These are phyloP conservation scores for Nomada lathburiana DNA, from an alignment of 2,888 invertebrate genomes.

Conservation along the genomic window DNA sequence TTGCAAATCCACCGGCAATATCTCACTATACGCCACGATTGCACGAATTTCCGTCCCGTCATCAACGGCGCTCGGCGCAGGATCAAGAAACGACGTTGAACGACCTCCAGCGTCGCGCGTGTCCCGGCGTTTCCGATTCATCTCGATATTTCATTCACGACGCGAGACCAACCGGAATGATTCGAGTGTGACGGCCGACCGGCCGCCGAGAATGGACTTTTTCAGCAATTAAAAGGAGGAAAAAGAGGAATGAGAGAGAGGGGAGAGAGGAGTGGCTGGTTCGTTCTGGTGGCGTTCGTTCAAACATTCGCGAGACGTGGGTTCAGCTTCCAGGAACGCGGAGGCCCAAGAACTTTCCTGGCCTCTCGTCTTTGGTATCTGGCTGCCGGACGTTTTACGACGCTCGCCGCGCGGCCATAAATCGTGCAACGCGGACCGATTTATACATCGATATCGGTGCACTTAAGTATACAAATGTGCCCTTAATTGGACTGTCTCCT, in stretches of 20 bases:
- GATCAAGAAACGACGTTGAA: not conserved
- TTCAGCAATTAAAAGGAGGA: conserved; percentile 42
- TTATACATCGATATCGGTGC: conserved; percentile 78
- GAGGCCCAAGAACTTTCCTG: conserved; percentile 52
- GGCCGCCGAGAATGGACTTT: conserved; percentile 43
- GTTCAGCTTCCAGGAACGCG: conserved; percentile 58
- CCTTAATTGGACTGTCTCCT: conserved; percentile 80
- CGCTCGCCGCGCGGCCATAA: conserved; percentile 76
- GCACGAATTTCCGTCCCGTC: no score
- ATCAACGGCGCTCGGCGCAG: no score
- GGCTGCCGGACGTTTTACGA: conserved; percentile 75
- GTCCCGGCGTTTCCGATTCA: conserved; percentile 35
- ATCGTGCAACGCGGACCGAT: conserved; percentile 75
- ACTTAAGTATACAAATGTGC: conserved; percentile 79
- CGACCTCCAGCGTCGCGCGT: conserved; percentile 14
- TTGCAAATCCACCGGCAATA: no score
- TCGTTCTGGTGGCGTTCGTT: conserved; percentile 31
- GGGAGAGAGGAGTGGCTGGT: not conserved
- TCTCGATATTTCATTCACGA: conserved; percentile 55
- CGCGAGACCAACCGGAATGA: conserved; percentile 18
- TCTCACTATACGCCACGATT: no score
- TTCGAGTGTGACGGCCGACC: conserved; percentile 38
- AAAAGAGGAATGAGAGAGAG: conserved; percentile 4
- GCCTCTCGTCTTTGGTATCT: conserved; percentile 56
- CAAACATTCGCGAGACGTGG: conserved; percentile 50